Percentiles rank a stretch among this genome's conserved stretches.
phyloP scores from a whole-genome alignment of 2,888 invertebrate species.

The Sphaeridia pumilis region DNA sequence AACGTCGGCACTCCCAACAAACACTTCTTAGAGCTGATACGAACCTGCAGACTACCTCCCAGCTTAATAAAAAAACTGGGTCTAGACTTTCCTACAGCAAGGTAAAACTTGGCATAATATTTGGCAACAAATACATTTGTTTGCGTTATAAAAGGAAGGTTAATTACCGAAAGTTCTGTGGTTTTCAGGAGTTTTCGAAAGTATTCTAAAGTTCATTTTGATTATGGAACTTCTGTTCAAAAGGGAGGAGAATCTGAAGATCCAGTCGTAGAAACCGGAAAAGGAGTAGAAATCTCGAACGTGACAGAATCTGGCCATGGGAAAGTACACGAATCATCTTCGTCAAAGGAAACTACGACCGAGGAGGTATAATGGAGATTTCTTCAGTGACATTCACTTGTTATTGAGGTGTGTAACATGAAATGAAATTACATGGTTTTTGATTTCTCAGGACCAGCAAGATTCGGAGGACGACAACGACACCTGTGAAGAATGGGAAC shows the following conservation, averaged over 20 bases:
- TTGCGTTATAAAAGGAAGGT: neutral
- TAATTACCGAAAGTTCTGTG: neutral
- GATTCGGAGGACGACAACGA: slow-evolving; percentile 37
- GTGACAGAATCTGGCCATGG: neutral
- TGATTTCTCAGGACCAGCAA: neutral
- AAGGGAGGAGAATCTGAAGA: slow-evolving; percentile 10
- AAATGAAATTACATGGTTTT: neutral
- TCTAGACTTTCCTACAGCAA: slow-evolving; percentile 38
- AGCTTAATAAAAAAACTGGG: slow-evolving; percentile 42
- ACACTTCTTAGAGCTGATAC: slow-evolving; percentile 43
- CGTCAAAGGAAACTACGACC: no score
- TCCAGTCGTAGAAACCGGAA: slow-evolving; percentile 27
- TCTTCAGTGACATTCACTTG: neutral
- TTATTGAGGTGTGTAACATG: neutral
- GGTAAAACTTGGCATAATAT: slow-evolving; percentile 12
- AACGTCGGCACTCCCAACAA: slow-evolving; percentile 47
- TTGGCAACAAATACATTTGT: neutral
- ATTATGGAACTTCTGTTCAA: slow-evolving; percentile 33
- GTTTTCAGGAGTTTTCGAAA: slow-evolving; percentile 38
- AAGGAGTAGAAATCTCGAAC: slow-evolving; percentile 5
- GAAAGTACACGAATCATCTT: neutral
- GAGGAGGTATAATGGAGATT: slow-evolving; percentile 19
- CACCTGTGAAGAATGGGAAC: slow-evolving; percentile 45
- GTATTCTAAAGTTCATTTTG: slow-evolving; percentile 42
- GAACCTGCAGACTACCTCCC: slow-evolving; percentile 42